phyloP scores from a whole-genome alignment of 1,140 invertebrate genomes.

The Meloidogyne hapla region DNA sequence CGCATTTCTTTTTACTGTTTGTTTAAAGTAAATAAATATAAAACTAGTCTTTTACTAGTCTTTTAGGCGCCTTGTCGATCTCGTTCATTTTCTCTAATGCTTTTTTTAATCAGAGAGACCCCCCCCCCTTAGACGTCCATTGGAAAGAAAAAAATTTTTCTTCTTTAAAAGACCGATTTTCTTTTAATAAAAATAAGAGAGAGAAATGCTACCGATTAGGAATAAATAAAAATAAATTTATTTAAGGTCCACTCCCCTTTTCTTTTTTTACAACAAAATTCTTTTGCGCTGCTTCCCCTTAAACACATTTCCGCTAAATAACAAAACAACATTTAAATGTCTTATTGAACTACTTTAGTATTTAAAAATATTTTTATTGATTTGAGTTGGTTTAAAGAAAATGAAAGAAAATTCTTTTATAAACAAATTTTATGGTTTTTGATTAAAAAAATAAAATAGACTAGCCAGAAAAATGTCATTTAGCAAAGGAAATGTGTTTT shows the following conservation, averaged over 20 bases:
- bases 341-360: background rate
- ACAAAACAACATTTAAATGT: background rate
- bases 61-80: constrained; percentile 1
- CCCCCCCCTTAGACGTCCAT: no score
- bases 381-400: no score
- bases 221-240: background rate
- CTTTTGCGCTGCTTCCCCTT: background rate
- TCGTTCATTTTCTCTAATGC: background rate
- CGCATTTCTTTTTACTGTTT: no score
- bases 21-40: background rate
- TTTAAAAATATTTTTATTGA: no score
- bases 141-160: background rate
- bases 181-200: background rate
- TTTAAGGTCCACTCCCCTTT: background rate
- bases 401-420: no score
- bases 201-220: background rate
- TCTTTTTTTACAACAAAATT: background rate
- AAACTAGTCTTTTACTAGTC: background rate
- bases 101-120: no score
- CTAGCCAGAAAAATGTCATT: no score
- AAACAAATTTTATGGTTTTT: no score
- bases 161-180: background rate
- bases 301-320: constrained; percentile 5
- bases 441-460: no score
- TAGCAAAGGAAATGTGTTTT: no score